These are phyloP conservation scores for Forbesichthys papilliferus DNA, from an alignment of 2,113 vertebrate species.

Conservation along the genomic window DNA sequence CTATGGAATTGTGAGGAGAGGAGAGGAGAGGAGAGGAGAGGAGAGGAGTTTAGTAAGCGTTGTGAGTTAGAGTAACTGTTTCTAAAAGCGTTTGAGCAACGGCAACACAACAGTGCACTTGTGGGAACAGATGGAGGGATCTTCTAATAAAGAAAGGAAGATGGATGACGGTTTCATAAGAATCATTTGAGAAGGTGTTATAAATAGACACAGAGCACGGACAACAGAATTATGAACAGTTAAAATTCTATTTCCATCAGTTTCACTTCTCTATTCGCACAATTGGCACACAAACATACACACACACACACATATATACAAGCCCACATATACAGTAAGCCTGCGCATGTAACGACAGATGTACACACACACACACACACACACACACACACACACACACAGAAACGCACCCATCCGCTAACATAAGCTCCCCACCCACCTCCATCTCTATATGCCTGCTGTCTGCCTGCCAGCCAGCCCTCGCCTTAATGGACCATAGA, in stretches of 20 bases:
- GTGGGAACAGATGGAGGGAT: slow-evolving; percentile 54
- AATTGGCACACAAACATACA: slow-evolving; percentile 10
- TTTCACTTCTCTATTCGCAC: slow-evolving; percentile 69
- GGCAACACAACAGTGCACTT: background rate
- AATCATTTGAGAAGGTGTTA: slow-evolving; percentile 52
- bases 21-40: too few relatives aligned
- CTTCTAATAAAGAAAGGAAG: slow-evolving; percentile 48
- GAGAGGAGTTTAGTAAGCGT: slow-evolving; percentile 43
- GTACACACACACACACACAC: background rate
- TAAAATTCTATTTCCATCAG: slow-evolving; percentile 60
- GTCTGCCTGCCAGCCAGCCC: slow-evolving; percentile 53
- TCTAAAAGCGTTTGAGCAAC: background rate
- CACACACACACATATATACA: background rate
- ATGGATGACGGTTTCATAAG: slow-evolving; percentile 43
- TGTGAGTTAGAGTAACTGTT: slow-evolving; percentile 48
- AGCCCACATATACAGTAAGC: too few relatives aligned
- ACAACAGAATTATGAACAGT: slow-evolving; percentile 37
- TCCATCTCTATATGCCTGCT: slow-evolving; percentile 24
- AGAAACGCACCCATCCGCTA: slow-evolving; percentile 6
- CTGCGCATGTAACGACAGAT: background rate
- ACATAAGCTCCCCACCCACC: background rate
- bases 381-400: slow-evolving; percentile 15
- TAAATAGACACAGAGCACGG: slow-evolving; percentile 54
- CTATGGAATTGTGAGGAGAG: too few relatives aligned
- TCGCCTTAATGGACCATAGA: slow-evolving; percentile 65